Base-by-base conservation (phyloP, 2,888 invertebrate genomes). In the Liodrosophila aerea region DNA sequence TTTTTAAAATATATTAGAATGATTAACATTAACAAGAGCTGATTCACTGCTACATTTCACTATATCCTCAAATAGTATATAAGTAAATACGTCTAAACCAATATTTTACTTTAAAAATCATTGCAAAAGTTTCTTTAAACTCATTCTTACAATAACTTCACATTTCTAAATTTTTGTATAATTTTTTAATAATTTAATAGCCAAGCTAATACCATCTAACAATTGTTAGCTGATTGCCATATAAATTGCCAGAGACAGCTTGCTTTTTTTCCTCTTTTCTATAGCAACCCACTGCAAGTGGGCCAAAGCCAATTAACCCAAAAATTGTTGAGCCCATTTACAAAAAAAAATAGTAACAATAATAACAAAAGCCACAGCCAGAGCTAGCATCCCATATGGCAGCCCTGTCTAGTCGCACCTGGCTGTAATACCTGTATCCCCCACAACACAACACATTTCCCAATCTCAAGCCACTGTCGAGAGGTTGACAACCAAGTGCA, bases 401-500 rank as follows among this genome's bases (percentile, higher is more conserved):
- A 51, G 70, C 72, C 66, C 70, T 66, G 70, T 50, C 47, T 47
- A 46, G 51, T 62, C 62, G 46, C 54, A 50, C 40, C 63, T 63
- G 71, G 60, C 31, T 15, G 13, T 12, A n/a, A 16, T 36, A 33
- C 27, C 46, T 43, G 47, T 39, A 39, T n/a, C 43, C 47, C 37
- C 36, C 34, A 7, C 43, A 40, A 41, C 49, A 54, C 57, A 63
- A 41, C 57, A 50, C 50, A 30, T 31, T 53, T 57, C 54, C 29
- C 49, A 54, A 33, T 27, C 27, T 47, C 37, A 64, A 72, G 64
- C 63, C 59, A 64, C 53, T 40, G 57, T 52, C 47, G 71, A 53
- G n/a, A n/a, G n/a, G 77, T 77, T 81, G 80, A 83, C 80, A 80
- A 76, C 75, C 81, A 70, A 83, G 81, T 77, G 81, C 81, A 76